Conservation (phyloP, 2,113 vertebrate genomes). For the Dicrurus megarhynchus region DNA sequence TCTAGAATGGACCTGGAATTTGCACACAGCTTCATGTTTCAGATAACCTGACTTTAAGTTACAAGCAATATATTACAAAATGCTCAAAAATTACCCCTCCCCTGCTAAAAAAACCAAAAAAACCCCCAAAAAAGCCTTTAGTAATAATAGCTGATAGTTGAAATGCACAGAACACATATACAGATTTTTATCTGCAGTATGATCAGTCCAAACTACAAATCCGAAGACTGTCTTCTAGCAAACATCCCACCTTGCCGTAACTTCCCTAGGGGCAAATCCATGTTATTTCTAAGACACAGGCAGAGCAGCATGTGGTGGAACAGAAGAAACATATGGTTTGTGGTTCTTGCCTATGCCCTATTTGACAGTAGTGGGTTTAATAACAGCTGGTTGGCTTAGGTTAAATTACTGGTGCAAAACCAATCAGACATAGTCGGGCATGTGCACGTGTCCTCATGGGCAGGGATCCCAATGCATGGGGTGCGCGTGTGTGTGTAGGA, state of each 20-base stretch:
- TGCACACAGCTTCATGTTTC: neutral
- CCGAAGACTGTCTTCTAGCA: neutral
- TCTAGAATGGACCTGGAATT: neutral
- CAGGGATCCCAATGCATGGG: neutral
- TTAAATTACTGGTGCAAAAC: conserved; percentile 28
- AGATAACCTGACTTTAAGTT: neutral
- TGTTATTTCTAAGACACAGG: neutral
- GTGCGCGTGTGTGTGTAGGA: neutral
- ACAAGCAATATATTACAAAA: neutral
- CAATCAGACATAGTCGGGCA: neutral
- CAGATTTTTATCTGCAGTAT: neutral
- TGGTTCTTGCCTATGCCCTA: neutral
- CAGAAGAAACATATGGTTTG: conserved; percentile 13
- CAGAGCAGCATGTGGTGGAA: neutral
- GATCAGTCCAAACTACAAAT: neutral
- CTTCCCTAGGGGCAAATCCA: neutral
- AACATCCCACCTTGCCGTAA: neutral
- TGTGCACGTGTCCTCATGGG: neutral
- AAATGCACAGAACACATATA: neutral
- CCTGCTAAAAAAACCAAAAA: neutral
- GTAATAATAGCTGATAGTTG: neutral
- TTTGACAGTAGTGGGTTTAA: neutral
- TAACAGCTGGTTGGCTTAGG: conserved; percentile 1
- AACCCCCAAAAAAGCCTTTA: neutral
- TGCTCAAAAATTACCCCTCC: neutral